Conservation (phyloP, 2,113 vertebrate genomes). For the Oncorhynchus clarkii region DNA sequence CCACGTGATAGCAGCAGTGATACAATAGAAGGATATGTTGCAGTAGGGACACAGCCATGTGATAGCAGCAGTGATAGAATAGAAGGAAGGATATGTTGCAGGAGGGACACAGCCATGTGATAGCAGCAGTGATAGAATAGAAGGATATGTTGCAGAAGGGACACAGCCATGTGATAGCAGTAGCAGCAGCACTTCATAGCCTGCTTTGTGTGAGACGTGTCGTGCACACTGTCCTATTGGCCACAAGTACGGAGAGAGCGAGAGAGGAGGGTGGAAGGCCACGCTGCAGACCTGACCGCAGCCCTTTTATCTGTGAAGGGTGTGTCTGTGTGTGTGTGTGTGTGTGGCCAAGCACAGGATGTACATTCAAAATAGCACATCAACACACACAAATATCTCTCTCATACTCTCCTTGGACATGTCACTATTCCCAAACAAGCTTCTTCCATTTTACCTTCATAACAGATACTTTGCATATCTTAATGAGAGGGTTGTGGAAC, state of each 20-base stretch:
- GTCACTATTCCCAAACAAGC: background rate
- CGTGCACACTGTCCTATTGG: constrained; percentile 70
- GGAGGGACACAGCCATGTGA: constrained; percentile 50
- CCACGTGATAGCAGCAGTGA: too few relatives aligned
- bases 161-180: too few relatives aligned
- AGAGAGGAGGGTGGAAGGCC: constrained; percentile 48
- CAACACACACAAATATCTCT: background rate
- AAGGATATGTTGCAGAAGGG: background rate
- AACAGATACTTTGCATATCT: constrained; percentile 15
- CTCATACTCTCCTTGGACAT: constrained; percentile 9
- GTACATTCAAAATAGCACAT: background rate
- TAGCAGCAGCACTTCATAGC: constrained; percentile 56
- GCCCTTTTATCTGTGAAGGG: constrained; percentile 56
- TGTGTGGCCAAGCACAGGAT: too few relatives aligned
- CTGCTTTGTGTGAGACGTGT: constrained; percentile 61
- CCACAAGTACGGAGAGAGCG: constrained; percentile 35
- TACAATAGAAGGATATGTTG: too few relatives aligned
- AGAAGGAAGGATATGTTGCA: constrained; percentile 47
- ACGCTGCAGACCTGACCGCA: constrained; percentile 50
- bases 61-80: too few relatives aligned
- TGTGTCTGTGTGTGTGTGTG: constrained; percentile 2
- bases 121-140: constrained; percentile 16
- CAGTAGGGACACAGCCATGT: constrained; percentile 26
- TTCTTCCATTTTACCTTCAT: background rate
- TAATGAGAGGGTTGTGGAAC: constrained; percentile 14